These are phyloP conservation scores for Aleiodes alternator DNA, from an alignment of 2,888 invertebrate species.

Conservation along the genomic window DNA sequence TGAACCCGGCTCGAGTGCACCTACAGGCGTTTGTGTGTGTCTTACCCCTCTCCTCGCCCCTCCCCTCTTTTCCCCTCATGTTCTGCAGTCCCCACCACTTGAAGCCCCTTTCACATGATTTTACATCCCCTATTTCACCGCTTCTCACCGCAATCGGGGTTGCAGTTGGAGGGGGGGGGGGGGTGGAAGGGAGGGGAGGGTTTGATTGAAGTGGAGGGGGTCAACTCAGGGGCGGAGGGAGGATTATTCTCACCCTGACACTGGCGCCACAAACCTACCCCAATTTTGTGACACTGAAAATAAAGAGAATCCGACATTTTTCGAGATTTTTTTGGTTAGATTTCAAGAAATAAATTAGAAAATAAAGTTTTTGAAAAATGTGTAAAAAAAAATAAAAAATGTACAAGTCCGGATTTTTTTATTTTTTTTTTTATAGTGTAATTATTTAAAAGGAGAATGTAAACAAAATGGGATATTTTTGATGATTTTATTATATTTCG, in stretches of 20 bases:
- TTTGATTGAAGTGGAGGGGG: slow-evolving; percentile 19
- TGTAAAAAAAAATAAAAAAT: too few relatives aligned
- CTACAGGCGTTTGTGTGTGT: slow-evolving; percentile 11
- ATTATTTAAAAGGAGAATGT: too few relatives aligned
- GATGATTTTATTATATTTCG: too few relatives aligned
- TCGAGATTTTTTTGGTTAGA: too few relatives aligned
- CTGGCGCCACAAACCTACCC: neutral
- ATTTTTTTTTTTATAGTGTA: too few relatives aligned
- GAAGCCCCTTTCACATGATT: slow-evolving; percentile 2
- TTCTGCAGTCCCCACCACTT: neutral
- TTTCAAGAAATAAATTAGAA: too few relatives aligned
- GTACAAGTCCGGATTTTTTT: too few relatives aligned
- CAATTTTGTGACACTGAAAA: neutral
- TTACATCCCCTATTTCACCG: slow-evolving; percentile 38
- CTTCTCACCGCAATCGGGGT: neutral
- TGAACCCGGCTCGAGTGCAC: slow-evolving; percentile 66
- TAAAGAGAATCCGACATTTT: too few relatives aligned
- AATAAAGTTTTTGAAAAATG: too few relatives aligned
- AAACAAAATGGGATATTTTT: too few relatives aligned
- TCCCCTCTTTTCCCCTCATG: slow-evolving; percentile 23
- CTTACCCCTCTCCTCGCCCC: slow-evolving; percentile 33
- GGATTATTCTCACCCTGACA: neutral
- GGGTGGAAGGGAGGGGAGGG: slow-evolving; percentile 37
- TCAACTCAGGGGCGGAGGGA: slow-evolving; percentile 9
- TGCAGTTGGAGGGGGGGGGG: slow-evolving; percentile 27